Base-by-base conservation (phyloP, 2,888 invertebrate genomes). In the Beris morrisii region DNA sequence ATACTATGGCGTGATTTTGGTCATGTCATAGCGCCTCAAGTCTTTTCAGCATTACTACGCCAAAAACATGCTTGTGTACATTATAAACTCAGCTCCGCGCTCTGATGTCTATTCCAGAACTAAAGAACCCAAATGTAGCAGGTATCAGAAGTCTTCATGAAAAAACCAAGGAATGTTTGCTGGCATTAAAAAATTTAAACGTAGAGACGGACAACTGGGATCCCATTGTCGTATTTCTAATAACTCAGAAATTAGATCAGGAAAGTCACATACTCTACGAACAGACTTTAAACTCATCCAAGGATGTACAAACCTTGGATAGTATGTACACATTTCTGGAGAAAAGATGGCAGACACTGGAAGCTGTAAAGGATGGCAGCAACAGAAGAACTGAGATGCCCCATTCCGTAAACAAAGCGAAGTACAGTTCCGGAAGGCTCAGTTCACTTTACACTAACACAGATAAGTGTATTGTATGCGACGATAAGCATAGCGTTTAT, bases 121-220 rank as follows among this genome's bases (percentile, higher is more conserved):
- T 22, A 22, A 22, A 22, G 22, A 22, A 22, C 22, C 22, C 1
- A 22, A 22, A 22, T 22, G 22, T 22, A 22, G 22, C 1, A 22
- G 22, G 22, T 3, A 22, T 22, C 1, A 22, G 22, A 22, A 56
- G 4, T 11, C 32, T 56, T 30, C 15, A n/a, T 56, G 56, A 56
- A 4, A 30, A 9, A 5, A 38, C 13, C 5, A 57, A n/a, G 22
- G 57, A 57, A 57, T 57, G n/a, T 13, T 38, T 57, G 4, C 12
- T 32, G 11, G 57, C 57, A 2, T 11, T 57, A 7, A 32, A 43
- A 6, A 57, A 57, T 13, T n/a, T 57, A 38, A 43, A 57, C 11
- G 43, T 57, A n/a, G 11, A 57, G 12, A 57, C 57, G 6, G n/a
- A 57, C 4, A 15, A 12, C 11, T 57, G 57, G 57, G 57, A 57